phyloP scores from a whole-genome alignment of 1,140 invertebrate species.

The Lordiphosa clarofinis region DNA sequence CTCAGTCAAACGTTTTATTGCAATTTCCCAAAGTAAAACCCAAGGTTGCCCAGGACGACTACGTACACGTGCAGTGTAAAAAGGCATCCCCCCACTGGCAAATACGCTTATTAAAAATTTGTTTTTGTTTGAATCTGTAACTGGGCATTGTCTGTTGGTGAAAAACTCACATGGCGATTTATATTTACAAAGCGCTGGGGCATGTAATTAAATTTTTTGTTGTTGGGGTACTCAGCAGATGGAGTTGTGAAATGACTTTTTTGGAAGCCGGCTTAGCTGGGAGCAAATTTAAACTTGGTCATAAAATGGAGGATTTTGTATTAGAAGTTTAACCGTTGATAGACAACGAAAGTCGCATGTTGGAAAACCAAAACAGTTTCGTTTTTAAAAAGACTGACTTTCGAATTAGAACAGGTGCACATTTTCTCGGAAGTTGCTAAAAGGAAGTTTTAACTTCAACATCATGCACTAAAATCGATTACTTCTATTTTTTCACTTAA shows the following conservation, averaged over 20 bases:
- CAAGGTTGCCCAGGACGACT: constrained; percentile 40
- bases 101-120: constrained; percentile 68
- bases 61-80: constrained; percentile 34
- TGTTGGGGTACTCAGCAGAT: constrained; percentile 13
- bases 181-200: constrained; percentile 56
- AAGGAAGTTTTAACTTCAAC: no score
- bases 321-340: no score
- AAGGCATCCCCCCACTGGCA: constrained; percentile 3
- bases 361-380: no score
- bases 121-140: constrained; percentile 36
- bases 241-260: constrained; percentile 8
- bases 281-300: no score
- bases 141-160: constrained; percentile 46
- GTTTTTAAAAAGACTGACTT: no score
- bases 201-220: constrained; percentile 65
- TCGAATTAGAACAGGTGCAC: no score
- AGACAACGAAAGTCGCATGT: no score
- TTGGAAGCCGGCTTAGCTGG: no score
- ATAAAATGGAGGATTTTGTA: no score
- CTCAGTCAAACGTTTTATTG: constrained; percentile 71
- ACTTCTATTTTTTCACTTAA: no score
- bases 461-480: no score
- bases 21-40: constrained; percentile 33
- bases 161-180: constrained; percentile 21
- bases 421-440: no score